Evolutionary conservation across 2,888 invertebrate genomes (phyloP), one percentile per base, ranked within the genome.

Genomic region (Pseudococcus jackbeardsleyi): DNA sequence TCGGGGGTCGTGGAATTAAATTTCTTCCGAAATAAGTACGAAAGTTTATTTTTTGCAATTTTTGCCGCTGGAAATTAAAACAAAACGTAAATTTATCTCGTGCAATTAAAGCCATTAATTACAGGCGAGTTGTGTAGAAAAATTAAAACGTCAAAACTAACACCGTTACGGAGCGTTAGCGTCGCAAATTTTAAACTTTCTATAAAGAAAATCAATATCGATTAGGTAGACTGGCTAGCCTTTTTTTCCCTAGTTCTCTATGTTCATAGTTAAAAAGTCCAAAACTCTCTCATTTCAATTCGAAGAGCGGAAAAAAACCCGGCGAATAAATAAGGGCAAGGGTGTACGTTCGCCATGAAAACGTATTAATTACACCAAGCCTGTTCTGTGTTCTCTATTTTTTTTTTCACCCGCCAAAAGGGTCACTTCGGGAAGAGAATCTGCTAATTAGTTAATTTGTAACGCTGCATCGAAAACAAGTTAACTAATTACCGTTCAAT

Each of bases 401-500:
- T 46, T 82, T 82, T 82, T 79, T 79, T 19, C 12, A 12, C 42
- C 79, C 33, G 11, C 79, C 79, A 82, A 46, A 82, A 46, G 46
- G 79, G 79, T 82, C 46, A 82, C 12, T 46, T 46, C 79, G 79
- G 19, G 19, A 82, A 82, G 79, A 82, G 79, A 82, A 82, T 82
- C 79, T 46, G 79, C 85, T 85, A 85, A 85, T 85, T 85, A 59
- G 85, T 54, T 85, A 85, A 85, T 85, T 85, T 85, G 54, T 85
- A 85, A 84, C 50, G 33, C n/a, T 42, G 64, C 85, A 64, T 85
- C 39, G 64, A 85, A 59, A 85, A 59, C 85, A 85, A 85, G 85
- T 85, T 85, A 59, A 85, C 85, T 85, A 85, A 85, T 85, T 85
- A 85, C 85, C 59, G 85, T 85, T 85, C 85, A 64, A 85, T 85